Base-by-base conservation (phyloP, 2,797 vertebrate species). In the Anguilla megastoma region DNA sequence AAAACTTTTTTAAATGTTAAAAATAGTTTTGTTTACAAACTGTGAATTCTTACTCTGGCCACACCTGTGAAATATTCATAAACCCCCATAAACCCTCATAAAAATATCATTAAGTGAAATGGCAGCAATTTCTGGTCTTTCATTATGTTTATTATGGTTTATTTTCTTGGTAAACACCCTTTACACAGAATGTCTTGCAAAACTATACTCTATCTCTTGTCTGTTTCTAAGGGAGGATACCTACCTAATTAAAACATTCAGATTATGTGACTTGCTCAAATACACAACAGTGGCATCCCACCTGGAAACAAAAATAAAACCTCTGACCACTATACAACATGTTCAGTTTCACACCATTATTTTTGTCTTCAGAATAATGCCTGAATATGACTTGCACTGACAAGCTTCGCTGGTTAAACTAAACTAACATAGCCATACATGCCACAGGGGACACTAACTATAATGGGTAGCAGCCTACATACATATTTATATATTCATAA, bases 401-500 rank as follows among this genome's bases (percentile, higher is more conserved):
- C 71, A 12, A 33, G 27, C 33, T 66, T 27, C n/a, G 63, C 71
- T 74, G 71, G 9, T 66, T n/a, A 66, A 66, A 66, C 21, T 66
- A 66, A 66, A 74, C 14, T 12, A 74, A 30, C 8, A 74, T 79
- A 45, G 74, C 33, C 33, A 79, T 18, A 24, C 36, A 18, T 79
- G 74, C 74, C 33, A 1, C 30, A 5, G 21, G 74, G 74, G 36
- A 41, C 36, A 79, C 18, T 24, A 2, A 82, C 45, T 50, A 5
- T 14, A 82, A 80, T 82, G 41, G 79, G 27, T 82, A 9, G 24
- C 4, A 14, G 27, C 71, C 14, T n/a, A 7, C 16, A n/a, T 66
- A 80, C 45, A 33, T 48, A 82, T 80, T 48, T 66, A 80, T 80
- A 33, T 48, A 82, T 80, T 48, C 41, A 82, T 82, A 18, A 50